Percentiles rank a stretch among this genome's conserved stretches.
These are phyloP conservation scores for Drosophila ercepeae DNA, from an alignment of 1,140 invertebrate genomes.

Conservation along the genomic window DNA sequence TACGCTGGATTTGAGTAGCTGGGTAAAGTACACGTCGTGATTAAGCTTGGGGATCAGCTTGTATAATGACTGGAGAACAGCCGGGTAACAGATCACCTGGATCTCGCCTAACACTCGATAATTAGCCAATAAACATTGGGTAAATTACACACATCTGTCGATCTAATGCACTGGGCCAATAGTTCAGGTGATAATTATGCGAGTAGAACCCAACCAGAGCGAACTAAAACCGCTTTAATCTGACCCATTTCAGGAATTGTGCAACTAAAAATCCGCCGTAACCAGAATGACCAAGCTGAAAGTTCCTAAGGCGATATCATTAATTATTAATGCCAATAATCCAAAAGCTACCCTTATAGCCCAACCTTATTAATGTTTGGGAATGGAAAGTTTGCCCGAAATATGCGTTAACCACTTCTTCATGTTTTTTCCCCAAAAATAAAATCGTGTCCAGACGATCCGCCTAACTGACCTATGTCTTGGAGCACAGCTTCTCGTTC, in stretches of 20 bases:
- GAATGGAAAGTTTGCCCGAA: constrained; percentile 17
- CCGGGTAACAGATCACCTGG: constrained; percentile 9
- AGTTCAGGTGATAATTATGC: constrained; percentile 9
- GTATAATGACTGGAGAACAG: constrained; percentile 5
- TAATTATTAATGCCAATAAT: background rate
- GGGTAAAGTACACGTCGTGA: constrained; percentile 62
- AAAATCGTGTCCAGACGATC: constrained; percentile 36
- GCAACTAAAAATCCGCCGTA: background rate
- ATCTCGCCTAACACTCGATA: background rate
- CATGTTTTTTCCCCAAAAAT: background rate
- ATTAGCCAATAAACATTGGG: background rate
- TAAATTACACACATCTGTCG: constrained; percentile 5
- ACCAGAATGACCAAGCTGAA: background rate
- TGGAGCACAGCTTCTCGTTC: constrained; percentile 6
- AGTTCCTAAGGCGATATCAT: background rate
- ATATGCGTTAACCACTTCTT: background rate
- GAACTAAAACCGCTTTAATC: constrained; percentile 7
- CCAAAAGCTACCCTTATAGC: background rate
- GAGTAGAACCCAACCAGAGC: background rate
- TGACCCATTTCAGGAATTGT: background rate
- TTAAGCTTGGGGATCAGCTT: constrained; percentile 28
- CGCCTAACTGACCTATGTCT: constrained; percentile 48
- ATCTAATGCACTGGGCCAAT: constrained; percentile 15
- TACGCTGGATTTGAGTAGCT: constrained; percentile 34
- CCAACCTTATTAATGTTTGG: background rate